Evolutionary conservation across 1,140 invertebrate species (phyloP).

Genomic region (Drosophila funebris): DNA sequence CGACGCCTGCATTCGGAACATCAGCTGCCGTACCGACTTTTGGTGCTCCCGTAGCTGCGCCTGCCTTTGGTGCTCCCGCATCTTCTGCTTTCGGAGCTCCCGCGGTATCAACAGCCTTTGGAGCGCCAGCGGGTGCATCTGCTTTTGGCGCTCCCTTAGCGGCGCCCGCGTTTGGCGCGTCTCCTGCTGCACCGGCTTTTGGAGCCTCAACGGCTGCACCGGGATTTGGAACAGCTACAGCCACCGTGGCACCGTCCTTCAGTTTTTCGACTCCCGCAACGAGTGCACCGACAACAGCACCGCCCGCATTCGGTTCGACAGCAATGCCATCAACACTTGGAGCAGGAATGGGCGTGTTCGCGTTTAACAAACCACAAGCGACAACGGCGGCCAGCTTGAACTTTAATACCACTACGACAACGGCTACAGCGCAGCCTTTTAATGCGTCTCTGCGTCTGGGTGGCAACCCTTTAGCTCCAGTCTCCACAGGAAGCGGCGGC

Average conservation of each 20-base stretch:
- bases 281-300: slow-evolving; percentile 51
- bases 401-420: slow-evolving; percentile 71
- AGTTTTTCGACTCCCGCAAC: slow-evolving; percentile 47
- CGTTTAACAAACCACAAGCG: slow-evolving; percentile 67
- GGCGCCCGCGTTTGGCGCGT: slow-evolving; percentile 26
- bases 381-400: slow-evolving; percentile 70
- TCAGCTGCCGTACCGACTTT: slow-evolving; percentile 12
- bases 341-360: slow-evolving; percentile 48
- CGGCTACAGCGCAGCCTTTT: slow-evolving; percentile 58
- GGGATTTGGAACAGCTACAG: slow-evolving; percentile 30
- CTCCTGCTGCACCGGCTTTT: slow-evolving; percentile 1
- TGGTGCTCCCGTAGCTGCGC: slow-evolving; percentile 23
- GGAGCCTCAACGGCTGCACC: slow-evolving; percentile 30
- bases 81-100: slow-evolving; percentile 14
- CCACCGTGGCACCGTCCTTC: slow-evolving; percentile 59
- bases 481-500: slow-evolving; percentile 38
- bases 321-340: slow-evolving; percentile 41
- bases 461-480: slow-evolving; percentile 10
- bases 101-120: slow-evolving; percentile 8
- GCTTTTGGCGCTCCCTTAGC: slow-evolving; percentile 26
- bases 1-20: slow-evolving; percentile 37
- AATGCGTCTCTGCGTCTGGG: slow-evolving; percentile 53
- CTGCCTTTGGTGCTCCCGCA: slow-evolving; percentile 34
- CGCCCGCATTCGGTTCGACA: slow-evolving; percentile 43
- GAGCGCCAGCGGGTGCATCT: slow-evolving; percentile 1